phyloP scores from a whole-genome alignment of 2,797 vertebrate species.

The Microctenopoma stevenorrisi region DNA sequence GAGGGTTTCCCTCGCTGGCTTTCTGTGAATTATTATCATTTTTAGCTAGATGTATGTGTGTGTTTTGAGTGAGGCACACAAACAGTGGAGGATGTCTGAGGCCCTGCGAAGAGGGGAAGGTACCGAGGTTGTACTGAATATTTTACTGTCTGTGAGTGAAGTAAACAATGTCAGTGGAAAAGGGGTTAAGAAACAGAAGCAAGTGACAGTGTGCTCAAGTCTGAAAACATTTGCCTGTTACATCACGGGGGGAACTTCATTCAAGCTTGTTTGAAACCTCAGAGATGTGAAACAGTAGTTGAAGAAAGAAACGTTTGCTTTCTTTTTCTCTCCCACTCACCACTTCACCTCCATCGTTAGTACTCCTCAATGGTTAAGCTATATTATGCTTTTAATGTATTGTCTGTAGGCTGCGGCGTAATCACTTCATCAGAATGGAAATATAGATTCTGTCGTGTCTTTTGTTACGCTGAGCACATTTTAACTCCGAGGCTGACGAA shows the following conservation, averaged over 20 bases:
- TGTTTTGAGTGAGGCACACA: not conserved
- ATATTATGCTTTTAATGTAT: slow-evolving; percentile 24
- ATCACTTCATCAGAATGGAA: slow-evolving; percentile 57
- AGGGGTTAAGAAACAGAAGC: slow-evolving; percentile 54
- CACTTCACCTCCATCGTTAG: slow-evolving; percentile 9
- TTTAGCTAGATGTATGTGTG: not conserved
- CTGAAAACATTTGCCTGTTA: slow-evolving; percentile 57
- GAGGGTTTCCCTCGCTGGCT: slow-evolving; percentile 68
- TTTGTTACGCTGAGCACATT: slow-evolving; percentile 10
- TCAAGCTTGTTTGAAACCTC: slow-evolving; percentile 66
- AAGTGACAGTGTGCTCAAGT: slow-evolving; percentile 73
- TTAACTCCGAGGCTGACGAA: not conserved
- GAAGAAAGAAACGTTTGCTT: slow-evolving; percentile 28
- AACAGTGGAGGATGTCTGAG: slow-evolving; percentile 18
- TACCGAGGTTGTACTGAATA: slow-evolving; percentile 1
- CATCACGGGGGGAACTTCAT: slow-evolving; percentile 59
- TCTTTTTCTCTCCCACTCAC: slow-evolving; percentile 56
- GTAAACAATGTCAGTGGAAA: slow-evolving; percentile 83
- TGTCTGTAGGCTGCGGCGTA: slow-evolving; percentile 27
- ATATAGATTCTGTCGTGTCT: slow-evolving; percentile 3
- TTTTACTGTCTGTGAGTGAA: slow-evolving; percentile 14
- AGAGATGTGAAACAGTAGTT: slow-evolving; percentile 59
- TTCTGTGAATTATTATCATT: slow-evolving; percentile 8
- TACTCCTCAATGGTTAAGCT: slow-evolving; percentile 22
- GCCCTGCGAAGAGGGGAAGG: not conserved